Conservation (phyloP, 2,113 vertebrate genomes). For the Leptobrachium ailaonicum region DNA sequence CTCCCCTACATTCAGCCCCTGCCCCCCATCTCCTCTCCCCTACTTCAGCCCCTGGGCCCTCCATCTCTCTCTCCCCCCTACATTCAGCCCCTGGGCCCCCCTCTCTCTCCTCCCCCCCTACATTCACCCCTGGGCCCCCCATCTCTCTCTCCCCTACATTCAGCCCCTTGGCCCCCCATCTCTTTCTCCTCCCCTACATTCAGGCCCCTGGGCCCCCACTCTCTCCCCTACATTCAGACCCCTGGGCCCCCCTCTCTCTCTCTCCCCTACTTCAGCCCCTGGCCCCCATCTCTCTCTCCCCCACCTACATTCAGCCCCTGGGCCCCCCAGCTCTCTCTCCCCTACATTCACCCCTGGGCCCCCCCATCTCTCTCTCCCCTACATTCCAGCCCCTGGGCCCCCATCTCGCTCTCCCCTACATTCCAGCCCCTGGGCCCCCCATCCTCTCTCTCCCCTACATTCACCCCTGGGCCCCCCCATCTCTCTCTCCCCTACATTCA, state of each 20-base stretch:
- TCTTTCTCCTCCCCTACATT: neutral
- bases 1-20: too few relatives aligned
- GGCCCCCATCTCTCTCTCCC: conserved; percentile 34
- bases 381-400: neutral
- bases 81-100: neutral
- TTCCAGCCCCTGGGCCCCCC: conserved; percentile 36
- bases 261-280: conserved; percentile 30
- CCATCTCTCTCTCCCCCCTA: neutral
- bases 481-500: neutral
- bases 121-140: neutral
- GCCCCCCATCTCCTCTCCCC: neutral
- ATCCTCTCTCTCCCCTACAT: conserved; percentile 42
- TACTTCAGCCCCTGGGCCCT: neutral
- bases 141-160: conserved; percentile 10
- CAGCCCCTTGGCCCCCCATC: conserved; percentile 28
- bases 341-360: conserved; percentile 21
- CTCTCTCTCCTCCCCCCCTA: neutral
- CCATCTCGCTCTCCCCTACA: neutral
- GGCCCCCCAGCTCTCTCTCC: neutral
- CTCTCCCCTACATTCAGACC: neutral
- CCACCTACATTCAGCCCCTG: neutral
- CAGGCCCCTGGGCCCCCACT: neutral
- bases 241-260: conserved; percentile 39
- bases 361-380: neutral
- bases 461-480: neutral